Conservation (phyloP, 2,797 vertebrate genomes). For the Girardinus metallicus region DNA sequence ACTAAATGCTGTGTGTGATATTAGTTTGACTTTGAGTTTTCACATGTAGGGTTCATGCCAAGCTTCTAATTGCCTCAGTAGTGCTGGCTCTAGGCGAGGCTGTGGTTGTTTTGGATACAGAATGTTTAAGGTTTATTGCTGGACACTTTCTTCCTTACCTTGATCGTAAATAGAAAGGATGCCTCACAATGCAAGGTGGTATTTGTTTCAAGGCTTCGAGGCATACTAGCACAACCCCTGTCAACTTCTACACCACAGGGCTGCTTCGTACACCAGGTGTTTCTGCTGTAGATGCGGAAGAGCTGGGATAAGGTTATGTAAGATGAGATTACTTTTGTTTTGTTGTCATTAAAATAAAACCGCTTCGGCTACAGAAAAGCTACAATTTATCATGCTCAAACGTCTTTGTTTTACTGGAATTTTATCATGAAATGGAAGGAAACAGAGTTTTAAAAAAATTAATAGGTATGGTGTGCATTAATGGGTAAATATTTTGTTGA, state of each 20-base stretch:
- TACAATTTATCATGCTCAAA: background rate
- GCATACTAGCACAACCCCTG: background rate
- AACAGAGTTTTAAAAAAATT: background rate
- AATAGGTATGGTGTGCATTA: background rate
- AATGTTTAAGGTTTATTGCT: slow-evolving; percentile 4
- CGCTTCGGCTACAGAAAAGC: background rate
- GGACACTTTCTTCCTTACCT: background rate
- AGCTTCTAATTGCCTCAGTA: background rate
- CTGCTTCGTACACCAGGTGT: background rate
- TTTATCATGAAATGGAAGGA: background rate
- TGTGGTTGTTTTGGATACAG: background rate
- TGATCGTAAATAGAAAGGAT: background rate
- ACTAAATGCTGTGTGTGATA: slow-evolving; percentile 8
- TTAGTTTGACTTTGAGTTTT: slow-evolving; percentile 8
- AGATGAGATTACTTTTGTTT: background rate
- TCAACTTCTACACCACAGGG: background rate
- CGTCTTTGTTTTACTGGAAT: background rate
- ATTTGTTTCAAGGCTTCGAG: background rate
- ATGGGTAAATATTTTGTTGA: background rate
- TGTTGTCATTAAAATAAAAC: background rate
- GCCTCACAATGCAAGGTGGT: background rate
- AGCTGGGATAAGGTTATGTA: background rate
- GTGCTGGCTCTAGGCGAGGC: background rate
- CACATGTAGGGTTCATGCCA: slow-evolving; percentile 1
- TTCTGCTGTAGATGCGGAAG: background rate